phyloP scores from a whole-genome alignment of 2,888 invertebrate species.

The Charanyca ferruginea region DNA sequence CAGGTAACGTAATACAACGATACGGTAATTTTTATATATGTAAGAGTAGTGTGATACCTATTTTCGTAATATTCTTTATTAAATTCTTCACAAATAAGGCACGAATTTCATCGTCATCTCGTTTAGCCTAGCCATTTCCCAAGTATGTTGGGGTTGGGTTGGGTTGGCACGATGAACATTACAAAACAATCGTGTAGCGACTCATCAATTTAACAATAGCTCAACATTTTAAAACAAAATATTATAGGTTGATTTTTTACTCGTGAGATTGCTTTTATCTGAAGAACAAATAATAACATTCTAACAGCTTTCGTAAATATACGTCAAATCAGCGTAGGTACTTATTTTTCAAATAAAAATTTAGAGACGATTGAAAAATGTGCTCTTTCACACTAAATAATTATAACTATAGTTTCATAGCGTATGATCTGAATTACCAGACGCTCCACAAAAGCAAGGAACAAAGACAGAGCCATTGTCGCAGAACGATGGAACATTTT shows the following conservation, averaged over 20 bases:
- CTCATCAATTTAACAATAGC: not conserved
- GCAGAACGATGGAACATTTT: conserved; percentile 58
- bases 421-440: conserved; percentile 63
- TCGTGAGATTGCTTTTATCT: too few relatives aligned
- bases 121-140: too few relatives aligned
- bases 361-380: not conserved
- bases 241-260: not conserved
- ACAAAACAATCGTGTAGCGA: too few relatives aligned
- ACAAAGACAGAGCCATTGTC: conserved; percentile 63
- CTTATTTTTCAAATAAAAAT: not conserved
- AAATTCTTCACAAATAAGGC: too few relatives aligned
- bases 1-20: not conserved
- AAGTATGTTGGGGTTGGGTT: too few relatives aligned
- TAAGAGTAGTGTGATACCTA: not conserved
- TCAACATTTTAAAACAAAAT: not conserved
- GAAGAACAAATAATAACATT: too few relatives aligned
- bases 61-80: too few relatives aligned
- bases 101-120: too few relatives aligned
- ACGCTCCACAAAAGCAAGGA: conserved; percentile 52
- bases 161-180: too few relatives aligned
- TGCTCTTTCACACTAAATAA: not conserved
- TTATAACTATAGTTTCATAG: conserved; percentile 23
- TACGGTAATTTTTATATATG: not conserved
- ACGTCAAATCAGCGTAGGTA: too few relatives aligned
- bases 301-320: too few relatives aligned